Evolutionary conservation across 2,888 invertebrate genomes (phyloP).

Genomic region (Lycocerus yunnanus): DNA sequence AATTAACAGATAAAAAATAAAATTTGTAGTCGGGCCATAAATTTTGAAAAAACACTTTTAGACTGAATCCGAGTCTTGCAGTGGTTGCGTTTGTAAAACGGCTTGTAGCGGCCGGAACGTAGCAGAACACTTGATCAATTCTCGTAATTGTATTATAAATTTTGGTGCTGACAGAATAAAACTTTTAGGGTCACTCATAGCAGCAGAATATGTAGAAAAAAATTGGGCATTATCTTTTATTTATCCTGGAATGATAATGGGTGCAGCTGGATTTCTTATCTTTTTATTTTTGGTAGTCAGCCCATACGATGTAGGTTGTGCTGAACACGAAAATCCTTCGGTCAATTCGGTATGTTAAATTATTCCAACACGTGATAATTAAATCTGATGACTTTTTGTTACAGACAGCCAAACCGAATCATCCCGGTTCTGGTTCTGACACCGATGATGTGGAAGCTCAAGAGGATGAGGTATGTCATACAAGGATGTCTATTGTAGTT

Average conservation of each 20-base stretch:
- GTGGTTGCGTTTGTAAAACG: too few relatives aligned
- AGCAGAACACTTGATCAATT: neutral
- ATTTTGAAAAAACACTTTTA: too few relatives aligned
- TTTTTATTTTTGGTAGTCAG: constrained; percentile 86
- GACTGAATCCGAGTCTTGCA: too few relatives aligned
- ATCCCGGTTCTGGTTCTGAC: constrained; percentile 46
- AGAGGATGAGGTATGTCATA: constrained; percentile 62
- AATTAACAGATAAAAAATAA: too few relatives aligned
- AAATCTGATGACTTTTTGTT: neutral
- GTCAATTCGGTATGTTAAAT: neutral
- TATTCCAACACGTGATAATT: neutral
- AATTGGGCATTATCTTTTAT: constrained; percentile 94
- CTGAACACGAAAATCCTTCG: constrained; percentile 47
- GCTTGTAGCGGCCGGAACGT: too few relatives aligned
- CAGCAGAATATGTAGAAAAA: constrained; percentile 80
- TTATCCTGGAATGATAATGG: constrained; percentile 86
- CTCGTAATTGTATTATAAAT: neutral
- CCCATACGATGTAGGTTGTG: constrained; percentile 75
- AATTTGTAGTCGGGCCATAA: too few relatives aligned
- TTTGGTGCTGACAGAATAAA: neutral
- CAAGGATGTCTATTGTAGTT: neutral
- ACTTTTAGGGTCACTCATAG: constrained; percentile 75
- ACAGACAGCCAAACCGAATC: constrained; percentile 43
- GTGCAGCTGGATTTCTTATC: constrained; percentile 68
- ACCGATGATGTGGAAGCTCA: constrained; percentile 60